A percentile compares a stretch with the other conserved stretches of the same genome.
Conservation (phyloP, 2,797 vertebrate genomes). For the Siniperca scherzeri region DNA sequence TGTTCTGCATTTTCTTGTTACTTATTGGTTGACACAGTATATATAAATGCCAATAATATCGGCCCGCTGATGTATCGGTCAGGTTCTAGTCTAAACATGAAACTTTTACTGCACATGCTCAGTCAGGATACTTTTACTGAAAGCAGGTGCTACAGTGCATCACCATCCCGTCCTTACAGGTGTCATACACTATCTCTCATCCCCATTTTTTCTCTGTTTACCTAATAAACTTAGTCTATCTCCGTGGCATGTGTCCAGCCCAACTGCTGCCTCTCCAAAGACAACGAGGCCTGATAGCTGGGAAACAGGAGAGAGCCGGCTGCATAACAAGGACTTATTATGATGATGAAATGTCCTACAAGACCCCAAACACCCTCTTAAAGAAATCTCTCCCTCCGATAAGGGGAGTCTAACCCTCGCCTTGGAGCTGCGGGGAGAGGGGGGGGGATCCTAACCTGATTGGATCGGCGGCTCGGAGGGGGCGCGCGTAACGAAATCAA, state of each 20-base stretch:
- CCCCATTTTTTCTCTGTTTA: constrained; percentile 33
- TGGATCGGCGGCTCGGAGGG: constrained; percentile 90
- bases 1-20: background rate
- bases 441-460: constrained; percentile 89
- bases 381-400: constrained; percentile 81
- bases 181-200: constrained; percentile 59
- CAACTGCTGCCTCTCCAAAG: constrained; percentile 63
- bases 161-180: constrained; percentile 54
- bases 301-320: constrained; percentile 61
- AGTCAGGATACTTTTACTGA: background rate
- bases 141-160: constrained; percentile 51
- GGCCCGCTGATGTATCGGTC: fast-evolving
- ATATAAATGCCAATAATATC: background rate
- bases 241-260: constrained; percentile 78
- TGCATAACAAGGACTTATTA: constrained; percentile 82
- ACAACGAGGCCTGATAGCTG: constrained; percentile 78
- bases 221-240: constrained; percentile 58
- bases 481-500: constrained; percentile 92
- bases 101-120: constrained; percentile 12
- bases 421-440: constrained; percentile 53
- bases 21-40: background rate
- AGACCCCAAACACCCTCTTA: constrained; percentile 81
- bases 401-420: constrained; percentile 88
- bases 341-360: constrained; percentile 85
- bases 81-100: background rate